Percentiles rank a stretch among this genome's conserved stretches.
Evolutionary conservation across 2,113 vertebrate species (phyloP).

Genomic region (Oxyura jamaicensis): DNA sequence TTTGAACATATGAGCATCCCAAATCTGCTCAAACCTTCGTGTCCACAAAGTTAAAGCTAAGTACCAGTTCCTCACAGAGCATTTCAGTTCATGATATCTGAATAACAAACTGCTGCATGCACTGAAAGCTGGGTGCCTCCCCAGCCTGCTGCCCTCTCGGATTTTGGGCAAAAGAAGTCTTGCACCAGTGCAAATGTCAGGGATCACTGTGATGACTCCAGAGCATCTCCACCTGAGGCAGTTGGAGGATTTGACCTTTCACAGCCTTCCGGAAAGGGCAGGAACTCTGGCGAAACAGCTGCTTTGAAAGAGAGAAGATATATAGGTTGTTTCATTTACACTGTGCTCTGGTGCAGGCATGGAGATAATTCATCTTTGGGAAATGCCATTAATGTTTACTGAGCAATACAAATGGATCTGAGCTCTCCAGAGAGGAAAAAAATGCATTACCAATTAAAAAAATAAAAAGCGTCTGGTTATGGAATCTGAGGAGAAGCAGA

Average conservation of each 20-base stretch:
- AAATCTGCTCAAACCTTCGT: neutral
- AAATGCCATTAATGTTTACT: neutral
- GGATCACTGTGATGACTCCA: neutral
- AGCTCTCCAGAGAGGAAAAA: neutral
- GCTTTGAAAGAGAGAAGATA: neutral
- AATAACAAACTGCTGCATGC: neutral
- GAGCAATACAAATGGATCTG: neutral
- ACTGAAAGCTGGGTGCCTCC: neutral
- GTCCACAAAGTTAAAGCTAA: neutral
- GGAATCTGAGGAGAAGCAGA: slow-evolving; percentile 2
- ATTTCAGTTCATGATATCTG: neutral
- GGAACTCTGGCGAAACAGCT: neutral
- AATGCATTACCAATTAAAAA: neutral
- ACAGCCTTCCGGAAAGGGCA: neutral
- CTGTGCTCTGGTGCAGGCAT: neutral
- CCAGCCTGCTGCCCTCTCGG: neutral
- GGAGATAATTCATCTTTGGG: neutral
- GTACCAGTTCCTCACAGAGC: neutral
- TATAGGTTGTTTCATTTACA: neutral
- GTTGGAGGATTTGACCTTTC: neutral
- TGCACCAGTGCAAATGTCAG: neutral
- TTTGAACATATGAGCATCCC: neutral
- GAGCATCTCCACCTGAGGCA: neutral
- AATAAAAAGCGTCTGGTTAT: neutral
- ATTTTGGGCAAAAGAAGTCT: neutral